A percentile compares a stretch with the other conserved stretches of the same genome.
phyloP scores from a whole-genome alignment of 2,113 vertebrate genomes.

The Saccopteryx bilineata region DNA sequence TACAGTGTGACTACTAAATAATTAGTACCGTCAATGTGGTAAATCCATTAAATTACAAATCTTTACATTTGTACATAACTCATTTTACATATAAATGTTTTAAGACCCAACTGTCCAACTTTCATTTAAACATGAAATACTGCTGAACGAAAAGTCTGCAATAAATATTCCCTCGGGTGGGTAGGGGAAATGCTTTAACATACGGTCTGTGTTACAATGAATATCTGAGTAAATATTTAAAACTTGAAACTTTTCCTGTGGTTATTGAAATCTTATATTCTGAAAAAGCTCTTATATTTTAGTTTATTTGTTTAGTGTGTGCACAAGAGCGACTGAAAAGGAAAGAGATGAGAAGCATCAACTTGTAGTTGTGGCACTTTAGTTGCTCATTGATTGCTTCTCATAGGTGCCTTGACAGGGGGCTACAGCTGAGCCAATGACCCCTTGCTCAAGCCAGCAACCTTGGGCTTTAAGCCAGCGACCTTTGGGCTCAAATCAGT shows the following conservation, averaged over 20 bases:
- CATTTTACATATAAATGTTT: conserved; percentile 87
- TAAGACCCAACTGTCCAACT: conserved; percentile 64
- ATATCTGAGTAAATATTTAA: conserved; percentile 51
- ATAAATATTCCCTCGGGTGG: conserved; percentile 83
- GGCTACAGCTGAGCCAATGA: too few species aligned
- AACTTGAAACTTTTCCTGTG: conserved; percentile 58
- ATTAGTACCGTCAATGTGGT: conserved; percentile 84
- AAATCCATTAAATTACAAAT: conserved; percentile 88
- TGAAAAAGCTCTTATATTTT: conserved; percentile 29
- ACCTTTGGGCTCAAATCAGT: too few species aligned
- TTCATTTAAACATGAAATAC: conserved; percentile 64
- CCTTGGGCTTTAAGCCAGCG: too few species aligned
- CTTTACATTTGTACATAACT: conserved; percentile 87
- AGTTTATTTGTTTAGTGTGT: neutral
- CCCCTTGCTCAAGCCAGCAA: too few species aligned
- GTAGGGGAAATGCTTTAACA: conserved; percentile 1
- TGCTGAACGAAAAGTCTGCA: conserved; percentile 78
- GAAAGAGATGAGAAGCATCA: too few species aligned
- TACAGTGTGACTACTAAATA: conserved; percentile 77
- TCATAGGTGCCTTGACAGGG: too few species aligned
- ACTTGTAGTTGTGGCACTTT: too few species aligned
- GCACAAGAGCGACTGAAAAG: too few species aligned
- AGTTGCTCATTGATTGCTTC: too few species aligned
- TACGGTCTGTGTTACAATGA: conserved; percentile 43
- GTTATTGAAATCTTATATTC: conserved; percentile 58